These are phyloP conservation scores for Liasis olivaceus DNA, from an alignment of 2,797 vertebrate genomes.

Conservation along the genomic window DNA sequence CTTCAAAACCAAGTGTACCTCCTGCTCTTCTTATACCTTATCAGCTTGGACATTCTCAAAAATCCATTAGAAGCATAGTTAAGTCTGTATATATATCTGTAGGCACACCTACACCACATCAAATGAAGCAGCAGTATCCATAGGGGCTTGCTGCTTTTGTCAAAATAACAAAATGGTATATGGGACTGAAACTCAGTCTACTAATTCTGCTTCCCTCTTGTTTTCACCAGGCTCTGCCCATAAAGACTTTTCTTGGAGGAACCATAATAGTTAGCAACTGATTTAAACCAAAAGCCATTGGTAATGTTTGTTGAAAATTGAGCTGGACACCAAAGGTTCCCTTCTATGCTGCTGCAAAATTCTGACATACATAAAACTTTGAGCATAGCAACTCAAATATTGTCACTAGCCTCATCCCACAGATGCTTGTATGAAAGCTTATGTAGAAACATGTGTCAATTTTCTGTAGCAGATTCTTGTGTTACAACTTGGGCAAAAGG, in stretches of 20 bases:
- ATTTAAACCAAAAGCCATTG: neutral
- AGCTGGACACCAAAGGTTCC: neutral
- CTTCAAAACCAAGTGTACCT: constrained; percentile 62
- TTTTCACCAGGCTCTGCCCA: too few relatives aligned
- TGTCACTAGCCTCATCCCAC: neutral
- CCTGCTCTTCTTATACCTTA: constrained; percentile 43
- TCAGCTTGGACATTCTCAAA: constrained; percentile 26
- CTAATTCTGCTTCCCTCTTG: neutral
- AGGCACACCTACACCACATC: too few relatives aligned
- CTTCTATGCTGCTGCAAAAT: neutral
- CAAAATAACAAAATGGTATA: neutral
- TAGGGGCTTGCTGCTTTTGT: neutral
- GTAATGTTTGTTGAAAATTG: neutral
- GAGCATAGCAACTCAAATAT: neutral
- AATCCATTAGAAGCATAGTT: neutral
- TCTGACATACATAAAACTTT: neutral
- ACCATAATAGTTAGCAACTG: neutral
- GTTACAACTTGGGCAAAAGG: neutral
- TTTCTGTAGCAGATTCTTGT: neutral
- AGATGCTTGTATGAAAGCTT: neutral
- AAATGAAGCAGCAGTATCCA: too few relatives aligned
- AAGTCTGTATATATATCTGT: neutral
- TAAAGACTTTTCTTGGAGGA: neutral
- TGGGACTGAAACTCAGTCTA: neutral
- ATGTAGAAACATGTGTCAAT: too few relatives aligned